Percentiles rank a stretch among this genome's conserved stretches.
Conservation (phyloP, 2,113 vertebrate genomes). For the Neogale vison region DNA sequence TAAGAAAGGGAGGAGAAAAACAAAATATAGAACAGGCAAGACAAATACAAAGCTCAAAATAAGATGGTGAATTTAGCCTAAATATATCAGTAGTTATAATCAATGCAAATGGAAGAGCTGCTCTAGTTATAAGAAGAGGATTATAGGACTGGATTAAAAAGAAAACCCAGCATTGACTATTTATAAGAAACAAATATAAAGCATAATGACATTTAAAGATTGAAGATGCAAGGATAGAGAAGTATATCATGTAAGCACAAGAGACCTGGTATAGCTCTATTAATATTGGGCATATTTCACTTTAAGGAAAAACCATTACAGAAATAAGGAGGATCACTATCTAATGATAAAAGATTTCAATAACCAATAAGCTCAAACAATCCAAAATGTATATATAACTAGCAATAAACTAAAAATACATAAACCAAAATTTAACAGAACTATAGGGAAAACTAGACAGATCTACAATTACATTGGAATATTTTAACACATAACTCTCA, state of each 20-base stretch:
- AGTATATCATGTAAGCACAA: not conserved
- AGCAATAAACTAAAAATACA: not conserved
- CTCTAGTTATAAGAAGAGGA: not conserved
- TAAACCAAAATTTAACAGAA: not conserved
- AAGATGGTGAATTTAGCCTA: not conserved
- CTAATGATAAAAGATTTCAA: not conserved
- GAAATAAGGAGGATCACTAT: not conserved
- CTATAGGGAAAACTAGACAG: not conserved
- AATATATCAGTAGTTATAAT: not conserved
- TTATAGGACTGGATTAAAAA: not conserved
- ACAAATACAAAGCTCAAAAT: slow-evolving; percentile 7
- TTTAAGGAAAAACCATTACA: not conserved
- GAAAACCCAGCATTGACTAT: not conserved
- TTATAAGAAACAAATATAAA: slow-evolving; percentile 15
- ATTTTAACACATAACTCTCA: not conserved
- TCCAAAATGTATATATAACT: not conserved
- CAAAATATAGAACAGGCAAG: not conserved
- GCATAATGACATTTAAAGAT: not conserved
- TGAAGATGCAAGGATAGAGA: not conserved
- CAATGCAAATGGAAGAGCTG: not conserved
- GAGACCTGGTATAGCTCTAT: not conserved
- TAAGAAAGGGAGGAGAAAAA: not conserved
- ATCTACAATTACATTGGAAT: not conserved
- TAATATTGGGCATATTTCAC: not conserved
- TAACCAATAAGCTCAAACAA: not conserved